These are phyloP conservation scores for Escarpia spicata DNA, from an alignment of 2,888 invertebrate genomes.

Conservation along the genomic window DNA sequence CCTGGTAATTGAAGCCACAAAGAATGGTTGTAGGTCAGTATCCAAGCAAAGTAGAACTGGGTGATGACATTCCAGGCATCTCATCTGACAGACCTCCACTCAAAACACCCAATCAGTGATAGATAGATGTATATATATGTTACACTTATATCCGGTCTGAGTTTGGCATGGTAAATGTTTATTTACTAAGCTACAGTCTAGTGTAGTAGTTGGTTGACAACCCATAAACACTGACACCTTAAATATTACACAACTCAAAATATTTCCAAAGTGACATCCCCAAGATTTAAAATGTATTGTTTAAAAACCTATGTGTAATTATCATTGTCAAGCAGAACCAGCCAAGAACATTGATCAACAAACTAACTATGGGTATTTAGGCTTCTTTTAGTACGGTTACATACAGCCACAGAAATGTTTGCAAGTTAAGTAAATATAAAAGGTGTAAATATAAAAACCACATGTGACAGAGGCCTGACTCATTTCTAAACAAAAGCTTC, in stretches of 20 bases:
- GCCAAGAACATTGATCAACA: too few relatives aligned
- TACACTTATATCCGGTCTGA: neutral
- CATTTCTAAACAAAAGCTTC: neutral
- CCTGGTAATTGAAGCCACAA: neutral
- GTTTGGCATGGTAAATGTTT: neutral
- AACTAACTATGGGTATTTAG: too few relatives aligned
- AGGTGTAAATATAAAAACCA: too few relatives aligned
- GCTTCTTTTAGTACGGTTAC: too few relatives aligned
- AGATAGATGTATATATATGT: neutral
- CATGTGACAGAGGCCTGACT: neutral
- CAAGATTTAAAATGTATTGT: too few relatives aligned
- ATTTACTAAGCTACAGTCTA: neutral
- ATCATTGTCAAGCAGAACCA: too few relatives aligned
- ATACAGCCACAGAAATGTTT: too few relatives aligned
- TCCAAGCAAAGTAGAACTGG: neutral
- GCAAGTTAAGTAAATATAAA: too few relatives aligned
- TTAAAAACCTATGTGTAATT: too few relatives aligned
- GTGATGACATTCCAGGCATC: neutral
- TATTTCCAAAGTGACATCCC: too few relatives aligned
- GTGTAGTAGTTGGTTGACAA: neutral
- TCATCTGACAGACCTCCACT: neutral
- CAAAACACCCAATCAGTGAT: neutral
- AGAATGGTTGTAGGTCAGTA: neutral
- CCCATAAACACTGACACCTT: neutral
- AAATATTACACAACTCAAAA: too few relatives aligned